A percentile compares a stretch with the other conserved stretches of the same genome.
phyloP scores from a whole-genome alignment of 2,797 vertebrate genomes.

The Lagocephalus sceleratus region DNA sequence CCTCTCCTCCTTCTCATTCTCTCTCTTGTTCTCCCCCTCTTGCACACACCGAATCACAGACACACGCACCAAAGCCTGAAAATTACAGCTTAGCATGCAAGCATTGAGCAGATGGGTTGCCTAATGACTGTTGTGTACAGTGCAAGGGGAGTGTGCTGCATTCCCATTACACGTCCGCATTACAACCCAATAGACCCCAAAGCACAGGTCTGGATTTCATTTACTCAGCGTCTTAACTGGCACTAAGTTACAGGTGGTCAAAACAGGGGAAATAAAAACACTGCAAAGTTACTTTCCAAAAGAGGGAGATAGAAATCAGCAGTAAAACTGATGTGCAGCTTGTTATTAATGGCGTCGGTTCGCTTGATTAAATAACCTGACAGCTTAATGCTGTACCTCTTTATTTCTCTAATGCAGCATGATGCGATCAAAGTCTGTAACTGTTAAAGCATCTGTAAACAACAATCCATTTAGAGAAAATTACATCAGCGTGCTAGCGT shows the following conservation, averaged over 20 bases:
- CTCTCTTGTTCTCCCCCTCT: constrained; percentile 53
- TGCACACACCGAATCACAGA: constrained; percentile 50
- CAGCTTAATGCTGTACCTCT: constrained; percentile 22
- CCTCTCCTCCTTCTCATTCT: constrained; percentile 62
- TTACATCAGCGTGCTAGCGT: constrained; percentile 63
- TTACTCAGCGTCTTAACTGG: constrained; percentile 73
- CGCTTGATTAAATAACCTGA: constrained; percentile 15
- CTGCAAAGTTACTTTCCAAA: constrained; percentile 44
- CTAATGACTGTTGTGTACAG: constrained; percentile 80
- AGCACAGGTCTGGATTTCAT: constrained; percentile 70
- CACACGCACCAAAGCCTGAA: constrained; percentile 77
- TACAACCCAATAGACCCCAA: constrained; percentile 58
- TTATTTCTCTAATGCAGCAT: constrained; percentile 21
- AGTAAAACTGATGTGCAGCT: constrained; percentile 22
- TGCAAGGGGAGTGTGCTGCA: constrained; percentile 67
- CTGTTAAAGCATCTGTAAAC: constrained; percentile 25
- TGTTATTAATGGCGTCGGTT: constrained; percentile 14
- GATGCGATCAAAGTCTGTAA: constrained; percentile 29
- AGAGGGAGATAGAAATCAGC: constrained; percentile 26
- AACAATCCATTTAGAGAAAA: constrained; percentile 24
- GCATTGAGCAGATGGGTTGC: constrained; percentile 82
- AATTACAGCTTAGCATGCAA: constrained; percentile 83
- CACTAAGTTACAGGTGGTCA: constrained; percentile 72
- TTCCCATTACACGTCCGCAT: constrained; percentile 65
- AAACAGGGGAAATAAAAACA: constrained; percentile 39